Percentiles rank a stretch among this genome's conserved stretches.
These are phyloP conservation scores for Thaleichthys pacificus DNA, from an alignment of 2,797 vertebrate species.

Conservation along the genomic window DNA sequence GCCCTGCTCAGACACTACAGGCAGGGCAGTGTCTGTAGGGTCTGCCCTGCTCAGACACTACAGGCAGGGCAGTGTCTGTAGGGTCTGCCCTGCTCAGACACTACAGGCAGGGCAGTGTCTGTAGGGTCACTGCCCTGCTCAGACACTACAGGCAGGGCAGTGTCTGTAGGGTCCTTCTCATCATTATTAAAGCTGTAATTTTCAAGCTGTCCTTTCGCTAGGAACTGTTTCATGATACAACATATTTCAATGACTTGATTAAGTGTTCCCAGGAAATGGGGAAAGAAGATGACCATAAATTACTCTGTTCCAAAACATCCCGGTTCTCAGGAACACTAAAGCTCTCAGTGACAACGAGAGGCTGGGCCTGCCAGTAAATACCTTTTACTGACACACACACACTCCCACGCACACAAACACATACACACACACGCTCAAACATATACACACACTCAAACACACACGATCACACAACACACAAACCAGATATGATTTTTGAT, in stretches of 20 bases:
- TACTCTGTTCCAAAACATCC: conserved; percentile 50
- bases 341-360: conserved; percentile 53
- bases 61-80: no score
- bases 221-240: background rate
- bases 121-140: no score
- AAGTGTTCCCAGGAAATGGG: conserved; percentile 43
- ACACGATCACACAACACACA: background rate
- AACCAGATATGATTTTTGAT: background rate
- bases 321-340: conserved; percentile 68
- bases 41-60: no score
- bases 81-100: no score
- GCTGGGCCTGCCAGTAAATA: conserved; percentile 40
- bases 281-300: conserved; percentile 56
- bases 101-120: no score
- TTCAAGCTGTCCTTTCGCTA: background rate
- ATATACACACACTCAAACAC: background rate
- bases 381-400: conserved; percentile 35
- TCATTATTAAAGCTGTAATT: background rate
- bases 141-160: no score
- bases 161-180: background rate
- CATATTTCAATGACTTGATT: background rate
- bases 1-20: no score
- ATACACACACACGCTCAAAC: conserved; percentile 1
- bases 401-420: conserved; percentile 19
- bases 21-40: no score